Percentiles rank a stretch among this genome's conserved stretches.
phyloP scores from a whole-genome alignment of 2,113 vertebrate species.

The Pandion haliaetus region DNA sequence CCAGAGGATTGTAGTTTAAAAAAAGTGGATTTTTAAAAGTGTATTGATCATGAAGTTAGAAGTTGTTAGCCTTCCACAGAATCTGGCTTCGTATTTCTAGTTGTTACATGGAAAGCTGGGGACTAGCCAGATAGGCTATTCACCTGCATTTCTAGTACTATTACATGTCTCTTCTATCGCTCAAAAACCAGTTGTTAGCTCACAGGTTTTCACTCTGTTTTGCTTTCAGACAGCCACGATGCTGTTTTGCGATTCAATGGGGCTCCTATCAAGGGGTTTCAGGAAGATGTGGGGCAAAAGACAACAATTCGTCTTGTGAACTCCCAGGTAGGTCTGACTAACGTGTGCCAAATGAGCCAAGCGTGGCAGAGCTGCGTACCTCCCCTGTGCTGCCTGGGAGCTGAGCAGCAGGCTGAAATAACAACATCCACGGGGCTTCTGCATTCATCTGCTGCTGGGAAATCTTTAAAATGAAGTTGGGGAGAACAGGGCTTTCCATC shows the following conservation, averaged over 20 bases:
- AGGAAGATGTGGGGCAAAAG: constrained; percentile 78
- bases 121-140: neutral
- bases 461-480: neutral
- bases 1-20: neutral
- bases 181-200: neutral
- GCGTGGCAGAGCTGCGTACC: rapidly evolving
- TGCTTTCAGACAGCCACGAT: constrained; percentile 76
- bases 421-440: rapidly evolving
- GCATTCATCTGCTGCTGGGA: neutral
- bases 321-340: constrained; percentile 75
- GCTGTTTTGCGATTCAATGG: constrained; percentile 79
- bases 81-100: neutral
- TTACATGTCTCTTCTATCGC: neutral
- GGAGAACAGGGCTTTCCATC: neutral
- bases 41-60: neutral
- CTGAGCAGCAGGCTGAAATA: neutral
- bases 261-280: constrained; percentile 72
- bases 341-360: rapidly evolving
- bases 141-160: too few relatives aligned
- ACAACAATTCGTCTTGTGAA: constrained; percentile 81
- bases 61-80: too few relatives aligned
- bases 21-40: neutral
- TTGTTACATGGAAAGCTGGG: neutral
- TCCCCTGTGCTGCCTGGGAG: neutral
- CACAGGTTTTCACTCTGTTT: neutral